phyloP scores from a whole-genome alignment of 2,113 vertebrate genomes.

The Pagrus major region DNA sequence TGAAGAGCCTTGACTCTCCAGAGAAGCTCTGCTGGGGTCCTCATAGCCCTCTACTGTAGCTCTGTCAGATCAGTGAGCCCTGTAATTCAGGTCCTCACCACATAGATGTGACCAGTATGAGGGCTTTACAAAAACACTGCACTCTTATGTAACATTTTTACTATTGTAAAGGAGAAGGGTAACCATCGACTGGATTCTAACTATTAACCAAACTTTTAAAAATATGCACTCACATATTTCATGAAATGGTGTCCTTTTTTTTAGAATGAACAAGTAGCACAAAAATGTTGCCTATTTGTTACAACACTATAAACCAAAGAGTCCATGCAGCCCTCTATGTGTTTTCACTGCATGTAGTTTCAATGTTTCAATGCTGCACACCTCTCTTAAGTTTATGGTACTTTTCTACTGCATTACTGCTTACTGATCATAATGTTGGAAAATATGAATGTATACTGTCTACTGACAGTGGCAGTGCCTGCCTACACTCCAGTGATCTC shows the following conservation, averaged over 20 bases:
- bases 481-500: conserved; percentile 24
- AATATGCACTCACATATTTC: background rate
- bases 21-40: background rate
- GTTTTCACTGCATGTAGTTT: conserved; percentile 2
- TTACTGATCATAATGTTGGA: conserved; percentile 7
- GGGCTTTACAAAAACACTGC: background rate
- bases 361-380: conserved; percentile 65
- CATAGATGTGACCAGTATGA: background rate
- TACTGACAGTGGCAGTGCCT: background rate
- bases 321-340: background rate
- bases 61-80: background rate
- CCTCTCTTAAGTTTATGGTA: conserved; percentile 34
- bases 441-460: conserved; percentile 22
- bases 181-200: background rate
- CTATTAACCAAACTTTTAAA: background rate
- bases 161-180: background rate
- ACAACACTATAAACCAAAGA: conserved; percentile 41
- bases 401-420: conserved; percentile 7
- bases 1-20: background rate
- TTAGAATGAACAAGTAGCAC: background rate
- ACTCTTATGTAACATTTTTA: conserved; percentile 4
- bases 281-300: background rate
- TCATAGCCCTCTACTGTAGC: background rate
- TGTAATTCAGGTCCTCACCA: conserved; percentile 19
- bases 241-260: conserved; percentile 5